Base-by-base conservation (phyloP, 1,140 invertebrate genomes). In the Brachionus calyciflorus region DNA sequence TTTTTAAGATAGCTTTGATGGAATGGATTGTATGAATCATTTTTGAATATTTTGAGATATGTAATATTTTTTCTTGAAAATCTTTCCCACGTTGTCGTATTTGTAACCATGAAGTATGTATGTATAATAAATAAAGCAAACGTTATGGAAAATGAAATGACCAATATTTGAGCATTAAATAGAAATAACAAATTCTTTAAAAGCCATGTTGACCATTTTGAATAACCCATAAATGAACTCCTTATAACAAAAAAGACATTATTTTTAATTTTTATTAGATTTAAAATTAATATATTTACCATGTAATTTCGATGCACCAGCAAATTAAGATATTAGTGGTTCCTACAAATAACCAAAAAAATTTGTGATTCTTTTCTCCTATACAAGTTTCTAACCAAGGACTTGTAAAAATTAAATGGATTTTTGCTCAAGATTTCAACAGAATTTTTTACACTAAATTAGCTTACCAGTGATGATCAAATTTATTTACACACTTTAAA, bases 371-470 rank as follows among this genome's bases (percentile, higher is more conserved):
- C n/a, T 80, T 79, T 76, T 85, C 84, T 14, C 84, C 84, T 28
- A 85, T 78, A 80, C 84, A 85, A 1, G 83, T 81, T 68, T 84
- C 83, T 53, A 85, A 78, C 84, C 84, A 85, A 0, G 83, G 84
- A 79, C 84, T 65, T 46, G 9, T n/a, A n/a, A n/a, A n/a, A 14
- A 14, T 46, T 3, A 44, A 65, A 65, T 21, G n/a, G n/a, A n/a
- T n/a, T n/a, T n/a, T n/a, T n/a, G n/a, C n/a, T n/a, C n/a, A n/a
- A n/a, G n/a, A n/a, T n/a, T n/a, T n/a, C n/a, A n/a, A n/a, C n/a
- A n/a, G 48, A 51, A 55, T 12, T 28, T 55, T 28, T 3, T 12
- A 28, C 12, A 21, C 3, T 12, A 28, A 21, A 5, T 55, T 28
- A 40, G 7, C 19, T 65, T 46, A 65, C 60, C 60, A 65, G 30